Evolutionary conservation across 2,797 vertebrate species (phyloP).

Genomic region (Pangasius mekongensis): DNA sequence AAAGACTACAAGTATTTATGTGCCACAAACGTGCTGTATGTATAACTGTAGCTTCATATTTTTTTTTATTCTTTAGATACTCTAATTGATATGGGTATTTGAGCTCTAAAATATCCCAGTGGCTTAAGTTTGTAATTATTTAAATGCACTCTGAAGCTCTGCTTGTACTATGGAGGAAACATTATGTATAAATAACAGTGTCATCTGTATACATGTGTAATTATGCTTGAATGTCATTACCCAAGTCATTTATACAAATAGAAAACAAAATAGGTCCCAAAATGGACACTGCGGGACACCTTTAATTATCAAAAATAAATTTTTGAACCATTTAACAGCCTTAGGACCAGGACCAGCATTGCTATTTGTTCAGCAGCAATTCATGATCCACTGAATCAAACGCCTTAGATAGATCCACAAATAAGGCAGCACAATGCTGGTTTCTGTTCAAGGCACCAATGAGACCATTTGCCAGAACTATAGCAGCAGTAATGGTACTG

Average conservation of each 20-base stretch:
- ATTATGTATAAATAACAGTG: too few relatives aligned
- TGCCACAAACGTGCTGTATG: not conserved
- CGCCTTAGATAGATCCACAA: constrained; percentile 1
- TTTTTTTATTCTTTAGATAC: not conserved
- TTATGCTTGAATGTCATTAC: not conserved
- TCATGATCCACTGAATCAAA: not conserved
- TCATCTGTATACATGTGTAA: too few relatives aligned
- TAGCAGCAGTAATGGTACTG: not conserved
- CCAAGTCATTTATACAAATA: not conserved
- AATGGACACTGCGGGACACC: not conserved
- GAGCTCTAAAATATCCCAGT: not conserved
- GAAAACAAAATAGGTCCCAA: not conserved
- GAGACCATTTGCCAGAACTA: not conserved
- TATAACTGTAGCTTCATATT: not conserved
- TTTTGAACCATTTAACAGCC: not conserved
- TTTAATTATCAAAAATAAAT: not conserved
- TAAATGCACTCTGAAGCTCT: too few relatives aligned
- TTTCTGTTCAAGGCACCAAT: constrained; percentile 1
- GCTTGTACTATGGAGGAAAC: too few relatives aligned
- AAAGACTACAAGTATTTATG: not conserved
- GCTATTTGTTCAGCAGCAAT: too few relatives aligned
- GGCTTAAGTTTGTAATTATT: too few relatives aligned
- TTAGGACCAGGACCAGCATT: not conserved
- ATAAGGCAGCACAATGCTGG: not conserved
- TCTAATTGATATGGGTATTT: not conserved